phyloP scores from a whole-genome alignment of 2,888 invertebrate species.

The Bimastos eiseni region DNA sequence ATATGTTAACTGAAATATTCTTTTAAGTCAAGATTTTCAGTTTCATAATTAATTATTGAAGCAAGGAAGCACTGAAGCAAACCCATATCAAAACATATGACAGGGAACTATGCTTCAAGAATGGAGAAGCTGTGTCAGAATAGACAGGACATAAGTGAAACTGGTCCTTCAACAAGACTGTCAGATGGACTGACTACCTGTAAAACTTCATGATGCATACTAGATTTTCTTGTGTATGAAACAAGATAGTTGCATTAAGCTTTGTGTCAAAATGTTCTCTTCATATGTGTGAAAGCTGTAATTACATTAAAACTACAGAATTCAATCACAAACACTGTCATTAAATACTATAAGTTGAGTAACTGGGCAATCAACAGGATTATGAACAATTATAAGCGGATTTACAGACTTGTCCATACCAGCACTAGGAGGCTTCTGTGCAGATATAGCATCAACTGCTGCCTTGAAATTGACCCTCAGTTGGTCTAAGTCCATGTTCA shows the following conservation, averaged over 20 bases:
- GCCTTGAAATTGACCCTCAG: slow-evolving; percentile 48
- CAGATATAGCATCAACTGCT: slow-evolving; percentile 44
- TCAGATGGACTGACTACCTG: too few relatives aligned
- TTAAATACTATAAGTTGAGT: neutral
- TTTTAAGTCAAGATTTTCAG: neutral
- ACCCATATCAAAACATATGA: too few relatives aligned
- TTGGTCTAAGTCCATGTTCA: slow-evolving; percentile 43
- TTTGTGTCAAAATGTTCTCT: neutral
- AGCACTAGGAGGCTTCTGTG: slow-evolving; percentile 23
- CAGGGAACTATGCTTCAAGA: too few relatives aligned
- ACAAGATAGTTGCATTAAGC: neutral
- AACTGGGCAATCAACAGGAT: neutral
- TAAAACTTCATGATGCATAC: too few relatives aligned
- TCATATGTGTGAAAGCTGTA: neutral
- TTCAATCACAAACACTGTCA: neutral
- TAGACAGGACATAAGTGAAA: too few relatives aligned
- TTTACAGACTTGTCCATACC: neutral
- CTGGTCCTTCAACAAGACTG: too few relatives aligned
- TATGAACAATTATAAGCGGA: neutral
- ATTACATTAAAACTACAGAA: neutral
- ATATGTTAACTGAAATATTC: neutral
- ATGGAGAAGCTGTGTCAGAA: too few relatives aligned
- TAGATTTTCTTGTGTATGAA: too few relatives aligned
- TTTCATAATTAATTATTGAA: neutral
- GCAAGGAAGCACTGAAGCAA: too few relatives aligned